These are phyloP conservation scores for Helleia helle DNA, from an alignment of 2,888 invertebrate species.

Conservation along the genomic window DNA sequence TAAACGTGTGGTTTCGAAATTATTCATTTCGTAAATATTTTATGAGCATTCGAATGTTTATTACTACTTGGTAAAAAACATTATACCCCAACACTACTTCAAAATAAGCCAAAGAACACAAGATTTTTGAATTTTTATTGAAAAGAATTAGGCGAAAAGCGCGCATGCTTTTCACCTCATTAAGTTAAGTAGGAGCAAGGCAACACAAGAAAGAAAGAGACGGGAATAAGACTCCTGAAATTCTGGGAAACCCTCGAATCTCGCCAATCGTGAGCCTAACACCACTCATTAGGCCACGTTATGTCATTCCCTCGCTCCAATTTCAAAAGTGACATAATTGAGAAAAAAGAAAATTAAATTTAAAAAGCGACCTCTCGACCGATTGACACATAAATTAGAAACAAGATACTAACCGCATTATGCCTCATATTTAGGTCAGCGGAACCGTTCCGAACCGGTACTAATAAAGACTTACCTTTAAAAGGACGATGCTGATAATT, in stretches of 20 bases:
- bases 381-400: slow-evolving; percentile 18
- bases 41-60: no score
- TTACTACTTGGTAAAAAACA: no score
- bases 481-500: slow-evolving; percentile 1
- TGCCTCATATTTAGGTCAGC: slow-evolving; percentile 50
- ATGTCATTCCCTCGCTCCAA: slow-evolving; percentile 29
- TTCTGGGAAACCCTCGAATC: slow-evolving; percentile 39
- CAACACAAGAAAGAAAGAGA: slow-evolving; percentile 30
- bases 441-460: slow-evolving; percentile 17
- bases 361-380: slow-evolving; percentile 16
- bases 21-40: no score
- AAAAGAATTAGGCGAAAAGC: slow-evolving; percentile 19
- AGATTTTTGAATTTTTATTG: slow-evolving; percentile 14
- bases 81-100: no score
- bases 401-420: slow-evolving; percentile 48
- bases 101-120: no score
- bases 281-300: slow-evolving; percentile 21
- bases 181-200: slow-evolving; percentile 40
- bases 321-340: slow-evolving; percentile 12
- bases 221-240: slow-evolving; percentile 27
- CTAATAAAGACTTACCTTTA: slow-evolving; percentile 2
- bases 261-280: slow-evolving; percentile 26
- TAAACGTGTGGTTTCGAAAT: no score
- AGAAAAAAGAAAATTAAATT: slow-evolving; percentile 14
- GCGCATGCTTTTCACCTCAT: slow-evolving; percentile 62